These are phyloP conservation scores for Drosophila grimshawi DNA, from an alignment of 1,140 invertebrate species.

Conservation along the genomic window DNA sequence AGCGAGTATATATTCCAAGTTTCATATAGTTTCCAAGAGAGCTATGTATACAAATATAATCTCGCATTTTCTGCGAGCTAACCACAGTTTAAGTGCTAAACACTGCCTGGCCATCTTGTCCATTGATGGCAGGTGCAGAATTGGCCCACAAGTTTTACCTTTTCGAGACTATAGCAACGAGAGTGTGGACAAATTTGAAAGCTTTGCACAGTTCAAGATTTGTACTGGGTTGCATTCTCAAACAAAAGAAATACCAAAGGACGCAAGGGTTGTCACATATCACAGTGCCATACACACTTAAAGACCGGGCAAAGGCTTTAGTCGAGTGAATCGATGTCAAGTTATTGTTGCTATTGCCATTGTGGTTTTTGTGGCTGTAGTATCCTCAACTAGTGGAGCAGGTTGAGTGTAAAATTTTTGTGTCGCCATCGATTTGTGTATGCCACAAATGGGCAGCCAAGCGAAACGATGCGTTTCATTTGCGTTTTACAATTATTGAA, in stretches of 20 bases:
- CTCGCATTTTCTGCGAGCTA: background rate
- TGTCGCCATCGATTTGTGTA: conserved; percentile 49
- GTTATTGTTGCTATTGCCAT: conserved; percentile 14
- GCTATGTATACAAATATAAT: too few relatives aligned
- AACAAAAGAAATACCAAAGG: conserved; percentile 17
- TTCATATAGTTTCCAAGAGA: too few relatives aligned
- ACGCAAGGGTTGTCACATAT: conserved; percentile 19
- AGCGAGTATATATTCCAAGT: too few relatives aligned
- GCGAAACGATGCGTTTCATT: conserved; percentile 63
- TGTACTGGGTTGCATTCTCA: conserved; percentile 28
- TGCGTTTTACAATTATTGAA: conserved; percentile 63
- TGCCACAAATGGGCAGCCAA: conserved; percentile 30
- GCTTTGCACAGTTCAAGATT: conserved; percentile 7
- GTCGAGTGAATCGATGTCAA: conserved; percentile 57
- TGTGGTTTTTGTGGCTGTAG: conserved; percentile 6
- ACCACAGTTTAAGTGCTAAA: background rate
- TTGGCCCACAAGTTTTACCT: background rate
- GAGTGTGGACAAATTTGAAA: conserved; percentile 3
- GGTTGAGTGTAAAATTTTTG: conserved; percentile 72
- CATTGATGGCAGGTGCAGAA: background rate
- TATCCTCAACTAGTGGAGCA: conserved; percentile 60
- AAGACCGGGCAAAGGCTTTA: conserved; percentile 26
- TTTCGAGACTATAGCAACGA: background rate
- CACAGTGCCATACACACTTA: conserved; percentile 31
- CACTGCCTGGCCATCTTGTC: background rate